phyloP scores from a whole-genome alignment of 2,888 invertebrate species.

The Epicampocera succincta region DNA sequence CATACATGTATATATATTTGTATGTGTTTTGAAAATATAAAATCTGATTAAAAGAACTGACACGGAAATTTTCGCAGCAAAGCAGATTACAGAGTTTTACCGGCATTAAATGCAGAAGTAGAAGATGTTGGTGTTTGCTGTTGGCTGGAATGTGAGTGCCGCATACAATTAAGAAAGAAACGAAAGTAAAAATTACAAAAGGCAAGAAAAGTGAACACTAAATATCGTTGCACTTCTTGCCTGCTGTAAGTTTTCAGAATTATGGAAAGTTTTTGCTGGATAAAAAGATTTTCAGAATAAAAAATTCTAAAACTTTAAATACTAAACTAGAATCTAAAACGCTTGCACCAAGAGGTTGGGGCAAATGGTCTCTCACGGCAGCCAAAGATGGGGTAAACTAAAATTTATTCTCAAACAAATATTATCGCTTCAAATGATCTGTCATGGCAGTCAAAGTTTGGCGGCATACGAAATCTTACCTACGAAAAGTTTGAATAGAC shows the following conservation, averaged over 20 bases:
- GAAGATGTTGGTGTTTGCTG: constrained; percentile 6
- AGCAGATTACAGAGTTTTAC: constrained; percentile 27
- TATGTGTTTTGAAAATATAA: not conserved
- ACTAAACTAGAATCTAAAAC: too few species aligned
- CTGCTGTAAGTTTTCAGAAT: constrained; percentile 26
- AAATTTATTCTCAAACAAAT: too few species aligned
- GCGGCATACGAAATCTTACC: too few species aligned
- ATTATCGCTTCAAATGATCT: too few species aligned
- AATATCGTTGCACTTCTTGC: constrained; percentile 10
- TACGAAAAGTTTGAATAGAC: too few species aligned
- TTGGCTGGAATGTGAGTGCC: not conserved
- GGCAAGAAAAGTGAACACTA: constrained; percentile 15
- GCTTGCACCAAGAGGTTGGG: too few species aligned
- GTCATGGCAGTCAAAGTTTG: too few species aligned
- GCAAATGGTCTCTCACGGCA: too few species aligned
- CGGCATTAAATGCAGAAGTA: not conserved
- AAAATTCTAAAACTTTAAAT: too few species aligned
- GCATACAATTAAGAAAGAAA: constrained; percentile 13
- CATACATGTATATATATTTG: too few species aligned
- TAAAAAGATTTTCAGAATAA: not conserved
- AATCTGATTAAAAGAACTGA: constrained; percentile 27
- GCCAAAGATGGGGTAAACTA: too few species aligned
- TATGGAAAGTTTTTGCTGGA: not conserved
- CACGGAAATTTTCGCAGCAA: constrained; percentile 22
- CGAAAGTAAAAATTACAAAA: constrained; percentile 51